A percentile compares a stretch with the other conserved stretches of the same genome.
Evolutionary conservation across 2,113 vertebrate species (phyloP).

Genomic region (Plecturocebus donacophilus): DNA sequence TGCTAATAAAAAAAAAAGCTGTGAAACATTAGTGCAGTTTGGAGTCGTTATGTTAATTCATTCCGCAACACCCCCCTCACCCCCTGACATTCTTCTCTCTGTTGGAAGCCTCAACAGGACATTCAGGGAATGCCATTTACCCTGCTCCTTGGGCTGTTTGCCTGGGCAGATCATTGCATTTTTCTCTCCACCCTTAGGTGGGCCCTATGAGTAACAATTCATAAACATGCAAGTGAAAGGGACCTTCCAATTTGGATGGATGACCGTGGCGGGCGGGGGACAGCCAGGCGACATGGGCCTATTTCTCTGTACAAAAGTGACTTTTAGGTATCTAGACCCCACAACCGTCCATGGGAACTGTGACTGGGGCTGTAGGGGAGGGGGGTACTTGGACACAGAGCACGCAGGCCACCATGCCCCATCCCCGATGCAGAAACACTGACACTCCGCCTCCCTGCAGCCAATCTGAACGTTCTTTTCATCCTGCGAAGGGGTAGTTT

Average conservation of each 20-base stretch:
- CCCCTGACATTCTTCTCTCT: constrained; percentile 58
- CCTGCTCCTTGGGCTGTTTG: constrained; percentile 53
- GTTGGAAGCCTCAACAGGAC: constrained; percentile 51
- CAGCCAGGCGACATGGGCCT: accelerated
- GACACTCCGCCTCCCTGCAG: neutral
- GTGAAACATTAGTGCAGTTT: constrained; percentile 89
- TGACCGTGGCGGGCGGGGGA: neutral
- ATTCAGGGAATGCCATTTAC: neutral
- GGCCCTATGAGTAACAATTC: neutral
- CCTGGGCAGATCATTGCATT: constrained; percentile 36
- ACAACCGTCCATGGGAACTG: accelerated
- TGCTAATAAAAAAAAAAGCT: constrained; percentile 90
- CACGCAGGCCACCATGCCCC: accelerated
- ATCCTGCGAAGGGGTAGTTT: neutral
- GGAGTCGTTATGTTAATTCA: constrained; percentile 87
- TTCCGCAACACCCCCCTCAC: constrained; percentile 55
- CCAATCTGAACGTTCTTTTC: neutral
- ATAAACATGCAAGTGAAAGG: neutral
- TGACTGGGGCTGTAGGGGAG: no score
- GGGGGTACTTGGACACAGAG: neutral
- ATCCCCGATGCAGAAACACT: accelerated
- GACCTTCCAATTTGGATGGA: neutral
- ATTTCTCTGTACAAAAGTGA: neutral
- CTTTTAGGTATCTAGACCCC: neutral
- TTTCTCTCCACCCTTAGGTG: neutral